These are phyloP conservation scores for Myocastor coypus DNA, from an alignment of 2,113 vertebrate genomes.

Conservation along the genomic window DNA sequence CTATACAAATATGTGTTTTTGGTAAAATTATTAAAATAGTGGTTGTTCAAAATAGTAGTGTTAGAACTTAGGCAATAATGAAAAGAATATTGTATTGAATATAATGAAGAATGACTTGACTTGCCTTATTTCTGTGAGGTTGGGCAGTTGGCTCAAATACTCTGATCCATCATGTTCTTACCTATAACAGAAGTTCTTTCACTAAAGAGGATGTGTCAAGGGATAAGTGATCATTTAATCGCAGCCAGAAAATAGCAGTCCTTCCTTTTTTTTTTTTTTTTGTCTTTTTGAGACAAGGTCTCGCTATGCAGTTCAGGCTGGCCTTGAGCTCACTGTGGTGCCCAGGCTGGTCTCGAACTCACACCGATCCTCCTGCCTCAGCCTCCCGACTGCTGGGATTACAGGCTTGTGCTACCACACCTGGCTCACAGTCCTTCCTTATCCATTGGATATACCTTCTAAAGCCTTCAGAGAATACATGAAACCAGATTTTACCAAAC, in stretches of 20 bases:
- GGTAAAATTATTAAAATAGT: neutral
- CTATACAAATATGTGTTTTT: conserved; percentile 21
- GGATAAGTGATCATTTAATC: neutral
- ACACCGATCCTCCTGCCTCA: too few relatives aligned
- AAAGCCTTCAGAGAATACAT: neutral
- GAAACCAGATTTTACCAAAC: neutral
- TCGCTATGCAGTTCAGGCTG: too few relatives aligned
- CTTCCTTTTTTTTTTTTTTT: too few relatives aligned
- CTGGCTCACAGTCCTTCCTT: neutral
- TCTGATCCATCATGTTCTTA: neutral
- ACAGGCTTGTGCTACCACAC: too few relatives aligned
- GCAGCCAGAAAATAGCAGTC: neutral
- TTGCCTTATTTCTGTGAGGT: neutral
- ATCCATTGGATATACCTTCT: neutral
- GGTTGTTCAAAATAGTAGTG: neutral
- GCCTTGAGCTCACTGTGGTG: too few relatives aligned
- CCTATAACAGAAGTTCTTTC: neutral
- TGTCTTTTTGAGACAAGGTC: too few relatives aligned
- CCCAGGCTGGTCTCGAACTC: too few relatives aligned
- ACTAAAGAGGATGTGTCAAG: neutral
- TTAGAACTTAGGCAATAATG: neutral
- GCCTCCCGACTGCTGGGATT: too few relatives aligned
- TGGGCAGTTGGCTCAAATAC: neutral
- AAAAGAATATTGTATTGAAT: neutral
- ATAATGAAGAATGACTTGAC: neutral